Base-by-base conservation (phyloP, 1,140 invertebrate genomes). In the Doryteuthis pealeii region DNA sequence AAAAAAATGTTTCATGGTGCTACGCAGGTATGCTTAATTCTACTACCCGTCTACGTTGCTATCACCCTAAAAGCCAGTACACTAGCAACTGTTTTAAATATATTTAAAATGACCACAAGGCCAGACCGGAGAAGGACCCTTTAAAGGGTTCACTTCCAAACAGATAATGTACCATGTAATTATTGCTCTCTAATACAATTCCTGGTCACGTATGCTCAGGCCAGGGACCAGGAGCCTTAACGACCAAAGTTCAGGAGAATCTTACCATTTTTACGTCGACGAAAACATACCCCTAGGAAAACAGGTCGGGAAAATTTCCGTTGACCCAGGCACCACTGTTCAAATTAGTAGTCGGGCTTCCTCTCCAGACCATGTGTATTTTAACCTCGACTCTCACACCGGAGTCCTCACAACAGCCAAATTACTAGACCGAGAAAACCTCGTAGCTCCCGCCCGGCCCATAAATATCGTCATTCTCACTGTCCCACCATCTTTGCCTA, bases 401-500 rank as follows among this genome's bases (percentile, higher is more conserved):
- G 79, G 77, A 31, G 70, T 77, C 10, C 78, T 82, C 35, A 74
- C 70, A 45, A 84, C 81, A 43, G 70, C 68, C 49, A 30, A 67
- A 8, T 54, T 68, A 35, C 78, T 84, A 65, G 81, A 84, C 70
- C 73, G 82, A 12, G 82, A 84, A 70, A 49, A 58, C 15, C 70
- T 84, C 15, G 22, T 54, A 28, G 68, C 14, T 22, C 22, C 30
- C 35, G 45, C 10, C 26, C 18, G 40, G 22, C 35, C 28, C 15
- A 28, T 30, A n/a, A 43, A n/a, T 28, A 43, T 71, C n/a, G 35
- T 71, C 26, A 15, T 43, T 31, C 70, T 45, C 8, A 71, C 35
- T 22, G n/a, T 26, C 22, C 35, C 30, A 66, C 30, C 40, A 0
- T 72, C 72, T 26, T 49, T 74, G 73, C 80, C 79, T 2, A 77